These are phyloP conservation scores for Lepeophtheirus salmonis DNA, from an alignment of 1,140 invertebrate genomes.

Conservation along the genomic window DNA sequence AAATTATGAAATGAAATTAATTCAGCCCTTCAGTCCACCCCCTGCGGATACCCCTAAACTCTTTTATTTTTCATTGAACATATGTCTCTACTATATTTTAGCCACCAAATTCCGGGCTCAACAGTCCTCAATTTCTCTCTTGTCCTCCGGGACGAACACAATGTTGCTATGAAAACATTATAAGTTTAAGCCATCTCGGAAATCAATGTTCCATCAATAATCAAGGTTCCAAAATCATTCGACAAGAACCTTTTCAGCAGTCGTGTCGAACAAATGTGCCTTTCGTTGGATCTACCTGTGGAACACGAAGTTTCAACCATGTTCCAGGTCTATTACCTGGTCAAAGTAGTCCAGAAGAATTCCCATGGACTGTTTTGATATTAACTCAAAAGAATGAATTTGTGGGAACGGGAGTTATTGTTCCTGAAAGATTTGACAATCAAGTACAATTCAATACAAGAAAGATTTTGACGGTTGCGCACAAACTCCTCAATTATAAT, in stretches of 20 bases:
- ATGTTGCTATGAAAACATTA: background rate
- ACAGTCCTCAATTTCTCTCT: background rate
- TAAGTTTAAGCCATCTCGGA: background rate
- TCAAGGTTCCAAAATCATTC: background rate
- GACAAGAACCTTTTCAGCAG: background rate
- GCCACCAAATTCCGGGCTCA: background rate
- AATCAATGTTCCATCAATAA: background rate
- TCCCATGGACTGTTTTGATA: slow-evolving; percentile 12
- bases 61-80: background rate
- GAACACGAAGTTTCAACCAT: background rate
- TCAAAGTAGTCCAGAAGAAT: slow-evolving; percentile 5
- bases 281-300: background rate
- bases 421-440: slow-evolving; percentile 9
- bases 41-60: background rate
- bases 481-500: slow-evolving; percentile 9
- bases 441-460: background rate
- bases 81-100: background rate
- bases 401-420: slow-evolving; percentile 8
- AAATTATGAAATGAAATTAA: no score
- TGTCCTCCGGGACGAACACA: background rate
- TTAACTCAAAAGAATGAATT: slow-evolving; percentile 11
- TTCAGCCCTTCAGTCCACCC: no score
- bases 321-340: background rate
- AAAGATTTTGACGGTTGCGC: slow-evolving; percentile 5
- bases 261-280: background rate